Evolutionary conservation across 2,113 vertebrate species (phyloP).

Genomic region (Ranitomeya imitator): DNA sequence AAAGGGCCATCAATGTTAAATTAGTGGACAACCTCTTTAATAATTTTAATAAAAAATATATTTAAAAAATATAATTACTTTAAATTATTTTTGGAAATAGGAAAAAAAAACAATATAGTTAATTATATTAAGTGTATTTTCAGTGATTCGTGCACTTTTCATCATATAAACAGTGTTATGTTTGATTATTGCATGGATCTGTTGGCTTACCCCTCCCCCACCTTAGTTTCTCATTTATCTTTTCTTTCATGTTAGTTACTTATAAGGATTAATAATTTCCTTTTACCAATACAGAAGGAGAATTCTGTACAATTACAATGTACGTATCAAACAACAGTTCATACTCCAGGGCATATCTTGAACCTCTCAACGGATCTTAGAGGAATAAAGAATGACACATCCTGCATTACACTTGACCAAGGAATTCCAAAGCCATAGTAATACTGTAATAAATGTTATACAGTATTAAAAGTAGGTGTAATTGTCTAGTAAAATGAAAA

Average conservation of each 20-base stretch:
- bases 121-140: background rate
- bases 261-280: background rate
- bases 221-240: background rate
- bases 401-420: background rate
- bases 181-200: background rate
- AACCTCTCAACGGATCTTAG: background rate
- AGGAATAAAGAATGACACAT: background rate
- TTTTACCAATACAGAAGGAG: background rate
- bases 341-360: background rate
- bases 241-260: too few relatives aligned
- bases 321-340: background rate
- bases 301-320: background rate
- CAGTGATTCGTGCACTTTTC: background rate
- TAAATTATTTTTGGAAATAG: too few relatives aligned
- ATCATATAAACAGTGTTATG: background rate
- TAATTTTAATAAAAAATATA: too few relatives aligned
- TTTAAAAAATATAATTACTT: too few relatives aligned
- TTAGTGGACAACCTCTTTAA: too few relatives aligned
- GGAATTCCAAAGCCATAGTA: background rate
- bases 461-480: background rate
- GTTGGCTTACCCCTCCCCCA: background rate
- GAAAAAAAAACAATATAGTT: background rate
- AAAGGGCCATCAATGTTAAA: too few relatives aligned
- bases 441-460: background rate
- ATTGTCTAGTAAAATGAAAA: background rate